phyloP scores from a whole-genome alignment of 2,113 vertebrate species.

The Zootoca vivipara region DNA sequence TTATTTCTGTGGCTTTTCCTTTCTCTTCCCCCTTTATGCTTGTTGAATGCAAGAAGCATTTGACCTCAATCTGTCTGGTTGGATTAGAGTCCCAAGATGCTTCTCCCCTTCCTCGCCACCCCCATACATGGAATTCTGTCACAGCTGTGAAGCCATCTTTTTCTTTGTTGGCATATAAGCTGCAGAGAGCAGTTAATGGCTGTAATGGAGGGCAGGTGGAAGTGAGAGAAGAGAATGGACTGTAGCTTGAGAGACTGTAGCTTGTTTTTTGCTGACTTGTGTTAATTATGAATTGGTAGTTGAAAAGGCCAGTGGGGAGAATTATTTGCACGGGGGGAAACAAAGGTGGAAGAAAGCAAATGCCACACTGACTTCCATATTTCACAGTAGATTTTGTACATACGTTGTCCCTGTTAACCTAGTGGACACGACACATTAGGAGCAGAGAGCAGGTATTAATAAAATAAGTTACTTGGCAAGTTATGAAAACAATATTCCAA shows the following conservation, averaged over 20 bases:
- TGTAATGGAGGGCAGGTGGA: fast-evolving
- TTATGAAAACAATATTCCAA: not conserved
- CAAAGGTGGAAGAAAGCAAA: not conserved
- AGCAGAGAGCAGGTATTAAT: not conserved
- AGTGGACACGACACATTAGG: not conserved
- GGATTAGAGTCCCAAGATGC: slow-evolving; percentile 47
- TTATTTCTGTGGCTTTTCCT: not conserved
- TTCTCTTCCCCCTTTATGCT: not conserved
- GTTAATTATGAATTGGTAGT: not conserved
- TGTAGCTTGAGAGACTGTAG: no score
- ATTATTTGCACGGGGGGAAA: no score
- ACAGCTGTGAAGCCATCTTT: slow-evolving; percentile 27
- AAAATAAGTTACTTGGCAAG: not conserved
- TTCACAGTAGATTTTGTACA: not conserved
- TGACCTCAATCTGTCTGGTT: slow-evolving; percentile 74
- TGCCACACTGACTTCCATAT: not conserved
- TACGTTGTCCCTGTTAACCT: not conserved
- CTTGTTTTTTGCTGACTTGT: not conserved
- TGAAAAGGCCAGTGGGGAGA: not conserved
- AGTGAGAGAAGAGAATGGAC: fast-evolving
- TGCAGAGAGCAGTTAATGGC: not conserved
- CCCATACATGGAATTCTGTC: slow-evolving; percentile 32
- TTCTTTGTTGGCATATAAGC: slow-evolving; percentile 25
- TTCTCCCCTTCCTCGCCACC: slow-evolving; percentile 43
- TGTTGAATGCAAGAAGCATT: slow-evolving; percentile 6